These are phyloP conservation scores for Prosapia bicincta DNA, from an alignment of 2,888 invertebrate genomes.

Conservation along the genomic window DNA sequence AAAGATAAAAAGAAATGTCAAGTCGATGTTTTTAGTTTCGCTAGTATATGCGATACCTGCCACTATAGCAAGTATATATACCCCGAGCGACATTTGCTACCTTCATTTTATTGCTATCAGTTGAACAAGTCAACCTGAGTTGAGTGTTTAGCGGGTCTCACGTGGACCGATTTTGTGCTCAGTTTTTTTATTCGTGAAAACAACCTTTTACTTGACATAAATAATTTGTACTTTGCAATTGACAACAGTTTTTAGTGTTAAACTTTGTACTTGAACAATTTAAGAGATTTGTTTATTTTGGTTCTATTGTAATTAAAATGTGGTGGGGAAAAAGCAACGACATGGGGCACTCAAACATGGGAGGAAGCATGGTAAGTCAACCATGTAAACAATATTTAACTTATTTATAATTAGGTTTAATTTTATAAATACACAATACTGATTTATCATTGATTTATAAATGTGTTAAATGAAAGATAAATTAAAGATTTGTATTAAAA, in stretches of 20 bases:
- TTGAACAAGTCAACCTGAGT: neutral
- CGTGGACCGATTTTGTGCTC: neutral
- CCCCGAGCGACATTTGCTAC: neutral
- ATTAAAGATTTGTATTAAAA: no score
- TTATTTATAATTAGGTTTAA: no score
- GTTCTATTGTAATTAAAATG: neutral
- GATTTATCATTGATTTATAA: no score
- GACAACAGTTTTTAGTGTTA: neutral
- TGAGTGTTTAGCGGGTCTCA: neutral
- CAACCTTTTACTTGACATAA: no score
- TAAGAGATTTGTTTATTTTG: neutral
- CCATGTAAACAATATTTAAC: no score
- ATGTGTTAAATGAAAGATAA: no score
- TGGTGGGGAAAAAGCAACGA: slow-evolving; percentile 3
- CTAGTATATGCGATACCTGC: slow-evolving; percentile 10
- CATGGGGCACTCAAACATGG: neutral
- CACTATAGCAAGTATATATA: neutral
- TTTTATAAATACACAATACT: no score
- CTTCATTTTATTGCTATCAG: neutral
- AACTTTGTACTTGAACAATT: neutral
- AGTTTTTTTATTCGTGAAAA: neutral
- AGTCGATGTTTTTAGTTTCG: slow-evolving; percentile 15
- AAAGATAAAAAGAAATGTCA: neutral
- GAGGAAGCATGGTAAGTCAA: slow-evolving; percentile 5
- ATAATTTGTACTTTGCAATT: neutral